Conservation (phyloP, 2,113 vertebrate species). For the Chaenogobius annularis region DNA sequence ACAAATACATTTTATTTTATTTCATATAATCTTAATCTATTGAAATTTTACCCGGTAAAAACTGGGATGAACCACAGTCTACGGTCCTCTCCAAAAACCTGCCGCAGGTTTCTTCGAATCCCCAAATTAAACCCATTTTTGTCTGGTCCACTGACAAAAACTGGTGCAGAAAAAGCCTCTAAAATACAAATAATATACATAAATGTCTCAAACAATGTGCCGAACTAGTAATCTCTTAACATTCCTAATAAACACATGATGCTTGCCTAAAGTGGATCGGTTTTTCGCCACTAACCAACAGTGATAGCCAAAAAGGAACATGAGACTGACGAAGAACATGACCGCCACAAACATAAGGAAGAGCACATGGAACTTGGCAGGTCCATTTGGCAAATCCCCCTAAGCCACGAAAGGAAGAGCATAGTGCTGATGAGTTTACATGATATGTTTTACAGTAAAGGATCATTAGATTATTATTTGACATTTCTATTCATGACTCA, state of each 20-base stretch:
- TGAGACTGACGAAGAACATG: slow-evolving; percentile 97
- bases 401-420: slow-evolving; percentile 61
- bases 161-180: slow-evolving; percentile 96
- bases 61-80: slow-evolving; percentile 92
- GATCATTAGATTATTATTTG: neutral
- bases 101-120: slow-evolving; percentile 85
- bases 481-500: neutral
- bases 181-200: slow-evolving; percentile 15
- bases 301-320: slow-evolving; percentile 96
- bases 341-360: slow-evolving; percentile 96
- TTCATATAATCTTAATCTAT: no score
- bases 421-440: slow-evolving; percentile 4
- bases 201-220: neutral
- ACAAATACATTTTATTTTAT: neutral
- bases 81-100: slow-evolving; percentile 92
- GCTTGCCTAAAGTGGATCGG: slow-evolving; percentile 93
- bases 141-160: slow-evolving; percentile 89
- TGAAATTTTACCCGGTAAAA: slow-evolving; percentile 83
- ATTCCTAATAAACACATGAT: slow-evolving; percentile 26
- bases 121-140: slow-evolving; percentile 94
- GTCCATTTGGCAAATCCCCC: slow-evolving; percentile 86
- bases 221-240: neutral
- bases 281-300: slow-evolving; percentile 96
- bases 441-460: neutral
- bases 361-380: slow-evolving; percentile 94